Conservation (phyloP, 2,888 invertebrate genomes). For the Pollenia amentaria region DNA sequence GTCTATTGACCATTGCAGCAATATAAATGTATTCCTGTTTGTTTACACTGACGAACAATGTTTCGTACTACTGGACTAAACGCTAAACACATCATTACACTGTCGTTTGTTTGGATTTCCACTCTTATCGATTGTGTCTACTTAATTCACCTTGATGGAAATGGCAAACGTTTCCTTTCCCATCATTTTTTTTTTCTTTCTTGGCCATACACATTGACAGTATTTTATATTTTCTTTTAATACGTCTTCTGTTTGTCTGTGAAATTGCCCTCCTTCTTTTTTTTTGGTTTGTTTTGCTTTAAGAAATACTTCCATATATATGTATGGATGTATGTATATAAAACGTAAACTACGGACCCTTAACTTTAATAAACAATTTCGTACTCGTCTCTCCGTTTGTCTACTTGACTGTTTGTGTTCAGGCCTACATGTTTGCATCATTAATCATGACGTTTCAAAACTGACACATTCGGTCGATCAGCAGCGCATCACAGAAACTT, state of each 20-base stretch:
- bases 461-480: conserved; percentile 83
- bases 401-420: conserved; percentile 70
- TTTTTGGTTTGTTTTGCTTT: conserved; percentile 47
- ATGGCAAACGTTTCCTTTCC: conserved; percentile 69
- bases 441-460: conserved; percentile 83
- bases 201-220: conserved; percentile 54
- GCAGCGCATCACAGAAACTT: conserved; percentile 79
- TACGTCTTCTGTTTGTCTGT: conserved; percentile 73
- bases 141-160: conserved; percentile 81
- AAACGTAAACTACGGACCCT: conserved; percentile 48
- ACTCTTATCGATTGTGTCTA: conserved; percentile 77
- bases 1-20: conserved; percentile 3
- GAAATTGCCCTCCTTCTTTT: conserved; percentile 50
- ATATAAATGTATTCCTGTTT: conserved; percentile 73
- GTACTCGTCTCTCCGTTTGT: conserved; percentile 41
- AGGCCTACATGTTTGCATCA: conserved; percentile 83
- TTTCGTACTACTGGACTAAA: conserved; percentile 44
- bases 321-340: neutral
- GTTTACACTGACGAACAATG: conserved; percentile 16
- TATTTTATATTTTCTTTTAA: conserved; percentile 34
- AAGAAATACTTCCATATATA: conserved; percentile 21
- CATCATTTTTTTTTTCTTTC: conserved; percentile 40
- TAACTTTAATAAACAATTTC: conserved; percentile 68
- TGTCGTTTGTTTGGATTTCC: conserved; percentile 51
- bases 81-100: conserved; percentile 65